These are phyloP conservation scores for Sarcophilus harrisii DNA, from an alignment of 2,797 vertebrate genomes.

Conservation along the genomic window DNA sequence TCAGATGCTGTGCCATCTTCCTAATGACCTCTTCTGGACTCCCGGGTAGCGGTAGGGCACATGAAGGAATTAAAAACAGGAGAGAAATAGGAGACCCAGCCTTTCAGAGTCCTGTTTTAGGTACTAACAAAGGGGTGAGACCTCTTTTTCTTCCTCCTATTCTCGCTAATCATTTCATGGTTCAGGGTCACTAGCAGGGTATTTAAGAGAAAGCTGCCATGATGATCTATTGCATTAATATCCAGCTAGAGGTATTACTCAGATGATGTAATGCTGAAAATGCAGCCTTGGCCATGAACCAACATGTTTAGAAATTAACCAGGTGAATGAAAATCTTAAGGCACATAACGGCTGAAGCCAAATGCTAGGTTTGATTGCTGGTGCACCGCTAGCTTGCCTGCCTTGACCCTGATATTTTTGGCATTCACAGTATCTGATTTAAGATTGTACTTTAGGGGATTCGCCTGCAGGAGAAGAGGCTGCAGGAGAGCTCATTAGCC, in stretches of 20 bases:
- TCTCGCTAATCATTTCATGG: slow-evolving; percentile 78
- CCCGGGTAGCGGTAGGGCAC: slow-evolving; percentile 74
- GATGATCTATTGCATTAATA: slow-evolving; percentile 78
- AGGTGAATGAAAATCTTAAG: slow-evolving; percentile 62
- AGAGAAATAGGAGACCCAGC: slow-evolving; percentile 70
- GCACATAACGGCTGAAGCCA: slow-evolving; percentile 64
- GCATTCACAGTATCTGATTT: slow-evolving; percentile 74
- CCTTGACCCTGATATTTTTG: slow-evolving; percentile 32
- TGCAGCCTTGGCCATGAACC: slow-evolving; percentile 61
- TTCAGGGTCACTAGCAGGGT: slow-evolving; percentile 77
- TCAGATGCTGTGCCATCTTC: slow-evolving; percentile 79
- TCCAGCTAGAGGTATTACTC: slow-evolving; percentile 67
- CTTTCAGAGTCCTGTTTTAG: slow-evolving; percentile 69
- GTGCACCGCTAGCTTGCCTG: slow-evolving; percentile 46
- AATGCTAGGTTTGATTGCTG: slow-evolving; percentile 36
- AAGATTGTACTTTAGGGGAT: slow-evolving; percentile 75
- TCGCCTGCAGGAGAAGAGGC: slow-evolving; percentile 77
- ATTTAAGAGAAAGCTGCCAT: slow-evolving; percentile 68
- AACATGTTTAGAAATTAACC: slow-evolving; percentile 73
- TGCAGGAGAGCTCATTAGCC: slow-evolving; percentile 84
- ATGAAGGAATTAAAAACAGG: slow-evolving; percentile 79
- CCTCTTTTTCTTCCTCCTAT: slow-evolving; percentile 67
- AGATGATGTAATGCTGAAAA: slow-evolving; percentile 71
- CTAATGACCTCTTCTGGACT: slow-evolving; percentile 78
- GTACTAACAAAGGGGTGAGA: slow-evolving; percentile 62